Conservation (phyloP, 2,888 invertebrate species). For the Trissoscelio sp. region DNA sequence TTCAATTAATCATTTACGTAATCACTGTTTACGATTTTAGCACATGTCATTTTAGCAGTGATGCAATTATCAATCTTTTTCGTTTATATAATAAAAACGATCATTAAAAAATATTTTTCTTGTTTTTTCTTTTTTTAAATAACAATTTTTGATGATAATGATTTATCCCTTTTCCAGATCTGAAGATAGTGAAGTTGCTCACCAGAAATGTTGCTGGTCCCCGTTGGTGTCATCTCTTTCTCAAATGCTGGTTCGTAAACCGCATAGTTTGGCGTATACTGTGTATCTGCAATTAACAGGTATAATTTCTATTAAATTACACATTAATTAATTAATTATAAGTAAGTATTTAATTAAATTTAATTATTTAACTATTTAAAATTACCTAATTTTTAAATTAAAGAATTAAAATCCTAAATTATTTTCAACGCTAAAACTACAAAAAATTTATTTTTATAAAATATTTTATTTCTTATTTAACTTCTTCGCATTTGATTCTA, state of each 20-base stretch:
- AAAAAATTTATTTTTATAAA: too few species aligned
- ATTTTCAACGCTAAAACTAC: too few species aligned
- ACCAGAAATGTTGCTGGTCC: slow-evolving; percentile 75
- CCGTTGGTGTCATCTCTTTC: slow-evolving; percentile 71
- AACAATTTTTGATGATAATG: neutral
- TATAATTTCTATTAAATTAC: too few species aligned
- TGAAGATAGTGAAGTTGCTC: slow-evolving; percentile 28
- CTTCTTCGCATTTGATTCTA: too few species aligned
- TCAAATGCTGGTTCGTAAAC: slow-evolving; percentile 67
- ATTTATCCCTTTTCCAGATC: neutral
- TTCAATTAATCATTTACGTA: slow-evolving; percentile 53
- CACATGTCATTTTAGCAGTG: slow-evolving; percentile 19
- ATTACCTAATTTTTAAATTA: too few species aligned
- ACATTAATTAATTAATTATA: too few species aligned
- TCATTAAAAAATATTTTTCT: slow-evolving; percentile 6
- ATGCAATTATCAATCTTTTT: slow-evolving; percentile 35
- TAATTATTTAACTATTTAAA: too few species aligned
- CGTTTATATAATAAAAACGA: slow-evolving; percentile 27
- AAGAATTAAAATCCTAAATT: too few species aligned
- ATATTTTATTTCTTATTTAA: too few species aligned
- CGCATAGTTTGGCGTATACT: slow-evolving; percentile 44
- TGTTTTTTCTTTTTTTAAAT: neutral
- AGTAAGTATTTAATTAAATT: too few species aligned
- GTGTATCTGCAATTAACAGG: slow-evolving; percentile 47
- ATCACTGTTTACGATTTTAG: slow-evolving; percentile 38